A percentile compares a stretch with the other conserved stretches of the same genome.
Conservation (phyloP, 2,797 vertebrate species). For the Amblyraja radiata region DNA sequence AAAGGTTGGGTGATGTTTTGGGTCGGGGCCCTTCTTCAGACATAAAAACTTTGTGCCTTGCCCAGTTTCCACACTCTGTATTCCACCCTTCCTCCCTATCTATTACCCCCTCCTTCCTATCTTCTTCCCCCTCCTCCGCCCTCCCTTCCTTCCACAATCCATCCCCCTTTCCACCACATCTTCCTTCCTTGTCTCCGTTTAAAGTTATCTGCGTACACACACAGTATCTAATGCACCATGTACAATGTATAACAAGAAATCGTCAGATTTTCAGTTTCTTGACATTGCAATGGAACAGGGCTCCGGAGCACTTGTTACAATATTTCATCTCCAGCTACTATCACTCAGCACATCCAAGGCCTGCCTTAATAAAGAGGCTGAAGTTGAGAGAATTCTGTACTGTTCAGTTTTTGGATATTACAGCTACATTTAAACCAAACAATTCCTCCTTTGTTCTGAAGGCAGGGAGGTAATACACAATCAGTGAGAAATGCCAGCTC, state of each 20-base stretch:
- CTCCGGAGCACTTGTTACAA: not conserved
- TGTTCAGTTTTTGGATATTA: not conserved
- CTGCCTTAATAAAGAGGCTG: not conserved
- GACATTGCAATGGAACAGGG: not conserved
- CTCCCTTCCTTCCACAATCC: too few relatives aligned
- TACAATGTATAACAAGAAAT: not conserved
- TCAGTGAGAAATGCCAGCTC: not conserved
- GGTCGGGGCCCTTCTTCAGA: too few relatives aligned
- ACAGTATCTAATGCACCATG: not conserved
- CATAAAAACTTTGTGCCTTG: too few relatives aligned
- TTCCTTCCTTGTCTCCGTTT: not conserved
- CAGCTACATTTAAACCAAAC: not conserved
- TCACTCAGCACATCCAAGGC: not conserved
- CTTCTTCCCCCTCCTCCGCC: too few relatives aligned
- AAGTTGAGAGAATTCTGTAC: not conserved
- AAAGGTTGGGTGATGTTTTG: too few relatives aligned
- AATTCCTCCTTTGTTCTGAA: not conserved
- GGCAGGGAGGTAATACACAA: not conserved
- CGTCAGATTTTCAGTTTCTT: not conserved
- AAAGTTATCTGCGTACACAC: not conserved
- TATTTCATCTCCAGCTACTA: not conserved
- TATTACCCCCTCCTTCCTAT: not conserved
- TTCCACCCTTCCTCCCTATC: not conserved
- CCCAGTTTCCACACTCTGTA: too few relatives aligned
- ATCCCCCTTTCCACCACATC: not conserved